Evolutionary conservation across 1,140 invertebrate genomes (phyloP), one percentile per base, ranked within the genome.

Genomic region (Schlechtendalia chinensis): DNA sequence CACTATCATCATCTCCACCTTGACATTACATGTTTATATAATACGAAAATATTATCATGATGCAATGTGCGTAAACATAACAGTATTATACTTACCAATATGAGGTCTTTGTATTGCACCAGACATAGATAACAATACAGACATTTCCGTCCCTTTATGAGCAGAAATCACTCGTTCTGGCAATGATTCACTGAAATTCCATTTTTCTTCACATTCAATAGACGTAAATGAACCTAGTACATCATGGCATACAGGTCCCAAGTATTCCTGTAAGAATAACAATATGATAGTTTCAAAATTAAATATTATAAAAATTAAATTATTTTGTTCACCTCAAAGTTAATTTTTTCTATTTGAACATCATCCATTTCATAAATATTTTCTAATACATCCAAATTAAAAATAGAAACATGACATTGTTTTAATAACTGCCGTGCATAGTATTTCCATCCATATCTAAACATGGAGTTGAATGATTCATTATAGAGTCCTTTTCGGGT

Each of bases 301-400:
- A 29, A 54, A 29, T 54, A 14, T 50, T 50, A 19, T 58, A n/a
- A 19, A 17, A 19, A 72, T 29, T 1, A 12, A 32, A 32, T 14
- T 54, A 29, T 29, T 54, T 10, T 54, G 11, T 24, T 54, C 12
- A 72, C 69, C 0, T 54, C 50, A 6, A 72, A 32, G 17, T 72
- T 72, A 8, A 54, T 14, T 54, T 54, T 54, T 72, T 72, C 69
- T 2, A 27, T 5, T 27, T 45, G 22, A 5, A 45, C 24, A 1
- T 79, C 56, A 16, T 79, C 10, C 39, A 29, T 47, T 59, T 79
- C 75, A n/a, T 79, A 79, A 24, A 79, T 29, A 6, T 79, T 79
- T 79, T 79, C 75, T 22, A 79, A 50, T 45, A 79, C 75, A 12
- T 79, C 75, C 32, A 59, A 79, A 79, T 79, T 79, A 63, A 79